phyloP scores from a whole-genome alignment of 2,888 invertebrate genomes.

The Ectemnius lituratus region DNA sequence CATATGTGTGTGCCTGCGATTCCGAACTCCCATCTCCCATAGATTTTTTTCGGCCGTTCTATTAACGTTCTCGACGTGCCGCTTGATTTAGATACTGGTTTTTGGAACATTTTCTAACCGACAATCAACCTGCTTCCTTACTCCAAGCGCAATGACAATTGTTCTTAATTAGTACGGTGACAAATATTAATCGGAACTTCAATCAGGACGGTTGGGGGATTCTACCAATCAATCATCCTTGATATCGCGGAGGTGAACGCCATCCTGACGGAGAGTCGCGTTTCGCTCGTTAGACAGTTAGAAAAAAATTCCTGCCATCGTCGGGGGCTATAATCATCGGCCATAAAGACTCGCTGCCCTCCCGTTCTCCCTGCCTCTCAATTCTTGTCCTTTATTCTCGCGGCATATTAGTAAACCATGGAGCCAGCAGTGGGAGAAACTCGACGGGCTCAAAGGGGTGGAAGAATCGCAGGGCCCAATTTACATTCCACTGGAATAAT shows the following conservation, averaged over 20 bases:
- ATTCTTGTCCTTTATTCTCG: slow-evolving; percentile 13
- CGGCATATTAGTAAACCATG: slow-evolving; percentile 39
- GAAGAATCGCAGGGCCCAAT: slow-evolving; percentile 35
- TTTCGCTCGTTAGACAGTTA: slow-evolving; percentile 14
- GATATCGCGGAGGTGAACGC: background rate
- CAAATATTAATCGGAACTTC: background rate
- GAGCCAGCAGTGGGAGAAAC: slow-evolving; percentile 11
- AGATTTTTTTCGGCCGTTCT: slow-evolving; percentile 23
- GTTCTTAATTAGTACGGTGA: background rate
- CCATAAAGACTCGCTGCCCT: slow-evolving; percentile 57
- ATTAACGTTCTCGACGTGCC: background rate
- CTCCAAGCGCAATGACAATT: too few species aligned
- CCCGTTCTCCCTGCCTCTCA: background rate
- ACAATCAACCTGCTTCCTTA: background rate
- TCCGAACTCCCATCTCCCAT: background rate
- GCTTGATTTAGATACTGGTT: background rate
- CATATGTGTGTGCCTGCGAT: slow-evolving; percentile 18
- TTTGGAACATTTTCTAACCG: too few species aligned
- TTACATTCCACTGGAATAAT: slow-evolving; percentile 58
- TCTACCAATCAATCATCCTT: slow-evolving; percentile 9
- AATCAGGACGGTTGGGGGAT: background rate
- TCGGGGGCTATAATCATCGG: slow-evolving; percentile 64
- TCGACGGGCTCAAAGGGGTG: slow-evolving; percentile 6
- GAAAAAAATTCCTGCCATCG: slow-evolving; percentile 48
- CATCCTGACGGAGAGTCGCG: slow-evolving; percentile 11